Evolutionary conservation across 2,888 invertebrate genomes (phyloP).

Genomic region (Malacosoma neustria): DNA sequence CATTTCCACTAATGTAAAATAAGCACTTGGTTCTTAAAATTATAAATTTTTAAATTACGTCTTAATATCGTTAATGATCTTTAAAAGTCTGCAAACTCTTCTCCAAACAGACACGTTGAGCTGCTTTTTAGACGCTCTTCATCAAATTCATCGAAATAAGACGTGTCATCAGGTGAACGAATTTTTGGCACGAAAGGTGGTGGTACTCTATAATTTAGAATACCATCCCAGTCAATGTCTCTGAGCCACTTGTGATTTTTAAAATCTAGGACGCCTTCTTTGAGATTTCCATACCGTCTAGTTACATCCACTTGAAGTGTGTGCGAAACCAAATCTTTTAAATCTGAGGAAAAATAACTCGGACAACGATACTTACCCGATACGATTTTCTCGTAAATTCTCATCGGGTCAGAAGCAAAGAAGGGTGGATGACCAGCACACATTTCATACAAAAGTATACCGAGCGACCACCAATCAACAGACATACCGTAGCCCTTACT

Average conservation of each 20-base stretch:
- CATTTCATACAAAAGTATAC: conserved; percentile 91
- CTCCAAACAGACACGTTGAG: conserved; percentile 69
- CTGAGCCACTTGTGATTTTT: conserved; percentile 95
- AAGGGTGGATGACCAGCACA: conserved; percentile 95
- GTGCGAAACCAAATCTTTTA: conserved; percentile 87
- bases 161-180: conserved; percentile 77
- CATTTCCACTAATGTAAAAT: not conserved
- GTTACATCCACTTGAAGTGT: conserved; percentile 78
- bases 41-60: not conserved
- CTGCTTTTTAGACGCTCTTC: conserved; percentile 65
- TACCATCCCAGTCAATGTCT: conserved; percentile 88
- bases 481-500: conserved; percentile 93
- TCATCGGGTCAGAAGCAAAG: conserved; percentile 93
- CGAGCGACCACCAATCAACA: conserved; percentile 98
- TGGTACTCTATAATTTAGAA: conserved; percentile 83
- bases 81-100: conserved; percentile 82
- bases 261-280: conserved; percentile 91
- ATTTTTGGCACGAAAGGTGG: conserved; percentile 79
- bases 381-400: conserved; percentile 96
- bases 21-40: not conserved
- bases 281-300: conserved; percentile 88
- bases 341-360: conserved; percentile 83
- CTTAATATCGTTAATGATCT: not conserved
- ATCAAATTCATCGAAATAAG: conserved; percentile 82
- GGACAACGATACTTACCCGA: conserved; percentile 91